A percentile compares a stretch with the other conserved stretches of the same genome.
phyloP scores from a whole-genome alignment of 2,797 vertebrate species.

The Parotocinclus haroldoi region DNA sequence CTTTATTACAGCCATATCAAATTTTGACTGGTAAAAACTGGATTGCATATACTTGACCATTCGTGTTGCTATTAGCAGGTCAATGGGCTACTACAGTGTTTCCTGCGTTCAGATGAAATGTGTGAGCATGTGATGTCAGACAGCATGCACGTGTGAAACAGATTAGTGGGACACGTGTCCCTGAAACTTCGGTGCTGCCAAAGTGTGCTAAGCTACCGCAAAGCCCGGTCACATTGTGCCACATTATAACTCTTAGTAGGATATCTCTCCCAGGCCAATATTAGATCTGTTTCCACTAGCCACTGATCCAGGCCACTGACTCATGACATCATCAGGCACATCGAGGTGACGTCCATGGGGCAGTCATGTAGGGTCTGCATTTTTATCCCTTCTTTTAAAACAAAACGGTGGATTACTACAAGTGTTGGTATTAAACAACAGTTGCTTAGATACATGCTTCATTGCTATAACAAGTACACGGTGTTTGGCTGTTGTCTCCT shows the following conservation, averaged over 20 bases:
- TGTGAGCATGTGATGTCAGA: background rate
- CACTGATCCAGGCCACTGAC: slow-evolving; percentile 37
- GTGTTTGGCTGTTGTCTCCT: background rate
- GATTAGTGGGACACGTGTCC: slow-evolving; percentile 26
- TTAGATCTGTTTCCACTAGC: slow-evolving; percentile 45
- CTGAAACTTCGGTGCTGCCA: slow-evolving; percentile 24
- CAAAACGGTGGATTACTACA: slow-evolving; percentile 16
- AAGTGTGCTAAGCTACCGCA: slow-evolving; percentile 35
- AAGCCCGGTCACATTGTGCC: slow-evolving; percentile 38
- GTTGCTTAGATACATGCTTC: slow-evolving; percentile 4
- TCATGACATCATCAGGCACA: slow-evolving; percentile 36
- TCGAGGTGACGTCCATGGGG: slow-evolving; percentile 30
- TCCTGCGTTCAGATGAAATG: background rate
- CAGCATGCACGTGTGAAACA: slow-evolving; percentile 15
- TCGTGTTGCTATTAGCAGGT: background rate
- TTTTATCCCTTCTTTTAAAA: slow-evolving; percentile 21
- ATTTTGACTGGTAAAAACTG: too few species aligned
- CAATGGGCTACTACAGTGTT: background rate
- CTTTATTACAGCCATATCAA: too few species aligned
- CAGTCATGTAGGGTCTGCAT: slow-evolving; percentile 18
- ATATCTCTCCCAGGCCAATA: slow-evolving; percentile 27
- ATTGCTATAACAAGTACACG: slow-evolving; percentile 12
- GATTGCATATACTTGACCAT: too few species aligned
- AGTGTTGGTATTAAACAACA: slow-evolving; percentile 11
- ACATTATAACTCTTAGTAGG: slow-evolving; percentile 34